These are phyloP conservation scores for Leptopilina clavipes DNA, from an alignment of 1,140 invertebrate genomes.

Conservation along the genomic window DNA sequence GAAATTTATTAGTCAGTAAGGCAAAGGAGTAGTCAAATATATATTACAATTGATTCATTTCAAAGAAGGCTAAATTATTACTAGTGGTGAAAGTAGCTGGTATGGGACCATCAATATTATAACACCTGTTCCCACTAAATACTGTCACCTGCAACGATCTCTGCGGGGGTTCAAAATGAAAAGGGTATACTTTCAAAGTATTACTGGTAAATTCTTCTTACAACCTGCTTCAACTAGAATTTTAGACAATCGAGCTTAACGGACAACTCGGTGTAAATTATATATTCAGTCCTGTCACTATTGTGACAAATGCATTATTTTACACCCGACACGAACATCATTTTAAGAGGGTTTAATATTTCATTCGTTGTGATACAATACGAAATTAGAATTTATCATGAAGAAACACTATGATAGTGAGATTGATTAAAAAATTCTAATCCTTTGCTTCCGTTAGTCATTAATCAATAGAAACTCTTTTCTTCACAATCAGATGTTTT, in stretches of 20 bases:
- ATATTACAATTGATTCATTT: no score
- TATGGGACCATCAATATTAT: neutral
- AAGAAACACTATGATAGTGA: no score
- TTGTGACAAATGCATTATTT: neutral
- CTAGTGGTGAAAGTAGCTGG: neutral
- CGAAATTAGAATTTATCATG: no score
- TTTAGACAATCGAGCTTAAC: neutral
- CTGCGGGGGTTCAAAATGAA: neutral
- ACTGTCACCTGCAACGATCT: slow-evolving; percentile 3
- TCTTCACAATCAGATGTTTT: no score
- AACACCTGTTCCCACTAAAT: neutral
- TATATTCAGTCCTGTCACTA: neutral
- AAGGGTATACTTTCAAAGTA: neutral
- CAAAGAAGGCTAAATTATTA: no score
- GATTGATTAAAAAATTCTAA: no score
- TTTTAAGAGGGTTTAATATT: no score
- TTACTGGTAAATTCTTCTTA: neutral
- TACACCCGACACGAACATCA: neutral
- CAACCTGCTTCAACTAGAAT: slow-evolving; percentile 12
- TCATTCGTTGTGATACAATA: no score
- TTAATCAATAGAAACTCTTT: no score
- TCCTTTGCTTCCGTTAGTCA: no score
- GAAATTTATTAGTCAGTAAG: no score
- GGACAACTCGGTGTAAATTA: neutral
- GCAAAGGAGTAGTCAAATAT: no score